These are phyloP conservation scores for Percina caprodes DNA, from an alignment of 2,113 vertebrate genomes.

Conservation along the genomic window DNA sequence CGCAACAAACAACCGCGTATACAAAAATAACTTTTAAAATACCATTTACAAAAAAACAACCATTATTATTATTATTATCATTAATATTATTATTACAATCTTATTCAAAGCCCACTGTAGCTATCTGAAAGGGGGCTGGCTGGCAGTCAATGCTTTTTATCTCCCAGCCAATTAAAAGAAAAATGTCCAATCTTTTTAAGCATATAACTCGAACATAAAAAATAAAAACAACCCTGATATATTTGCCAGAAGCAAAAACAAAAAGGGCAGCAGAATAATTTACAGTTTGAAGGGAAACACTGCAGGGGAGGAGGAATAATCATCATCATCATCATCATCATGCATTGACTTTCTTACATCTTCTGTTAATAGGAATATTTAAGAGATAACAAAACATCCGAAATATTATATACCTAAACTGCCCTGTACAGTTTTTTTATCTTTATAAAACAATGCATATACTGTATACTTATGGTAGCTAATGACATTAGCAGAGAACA, in stretches of 20 bases:
- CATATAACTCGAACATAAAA: constrained; percentile 66
- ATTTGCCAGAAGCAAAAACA: constrained; percentile 88
- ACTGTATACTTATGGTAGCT: constrained; percentile 75
- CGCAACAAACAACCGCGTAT: constrained; percentile 89
- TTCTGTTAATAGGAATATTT: constrained; percentile 95
- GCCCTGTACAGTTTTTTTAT: constrained; percentile 90
- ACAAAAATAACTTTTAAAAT: constrained; percentile 99
- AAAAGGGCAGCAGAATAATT: constrained; percentile 91
- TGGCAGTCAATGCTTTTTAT: constrained; percentile 62
- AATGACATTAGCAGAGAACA: constrained; percentile 84
- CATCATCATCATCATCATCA: constrained; percentile 78
- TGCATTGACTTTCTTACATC: constrained; percentile 97
- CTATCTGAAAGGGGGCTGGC: constrained; percentile 84
- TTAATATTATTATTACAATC: constrained; percentile 88
- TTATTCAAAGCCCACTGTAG: constrained; percentile 83
- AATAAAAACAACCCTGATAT: constrained; percentile 84
- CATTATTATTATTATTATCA: constrained; percentile 79
- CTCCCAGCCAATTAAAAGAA: constrained; percentile 75
- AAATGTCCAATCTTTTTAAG: constrained; percentile 46
- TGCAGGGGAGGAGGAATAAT: constrained; percentile 85
- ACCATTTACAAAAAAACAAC: constrained; percentile 95
- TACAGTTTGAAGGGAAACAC: constrained; percentile 90
- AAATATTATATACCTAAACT: constrained; percentile 95
- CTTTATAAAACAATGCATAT: constrained; percentile 93
- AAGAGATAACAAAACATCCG: constrained; percentile 86